Conservation (phyloP, 2,797 vertebrate species). For the Neosilurus mollespiculum region DNA sequence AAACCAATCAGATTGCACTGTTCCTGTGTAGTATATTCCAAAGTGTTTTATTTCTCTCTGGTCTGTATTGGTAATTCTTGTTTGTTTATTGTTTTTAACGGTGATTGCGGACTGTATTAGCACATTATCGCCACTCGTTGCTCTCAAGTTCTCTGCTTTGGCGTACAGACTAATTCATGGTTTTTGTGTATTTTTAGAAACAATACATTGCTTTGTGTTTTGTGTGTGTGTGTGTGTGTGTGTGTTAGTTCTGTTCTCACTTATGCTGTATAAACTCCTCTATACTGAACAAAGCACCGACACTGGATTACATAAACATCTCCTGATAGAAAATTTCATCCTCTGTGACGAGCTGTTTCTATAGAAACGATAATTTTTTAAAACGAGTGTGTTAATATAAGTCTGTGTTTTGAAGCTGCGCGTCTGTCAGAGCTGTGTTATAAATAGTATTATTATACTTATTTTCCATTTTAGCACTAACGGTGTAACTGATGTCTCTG, state of each 20-base stretch:
- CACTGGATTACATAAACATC: not conserved
- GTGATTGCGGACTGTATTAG: no score
- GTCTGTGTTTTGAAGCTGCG: not conserved
- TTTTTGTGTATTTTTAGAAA: no score
- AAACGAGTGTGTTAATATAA: not conserved
- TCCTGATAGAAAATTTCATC: not conserved
- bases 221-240: no score
- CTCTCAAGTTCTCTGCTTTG: no score
- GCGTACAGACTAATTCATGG: no score
- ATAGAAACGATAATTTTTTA: not conserved
- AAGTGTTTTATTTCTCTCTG: not conserved
- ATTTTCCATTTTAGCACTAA: not conserved
- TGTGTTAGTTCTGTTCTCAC: no score
- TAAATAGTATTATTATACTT: not conserved
- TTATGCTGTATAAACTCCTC: not conserved
- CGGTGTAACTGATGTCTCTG: not conserved
- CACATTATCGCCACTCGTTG: no score
- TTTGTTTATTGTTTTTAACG: no score
- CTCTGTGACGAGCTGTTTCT: not conserved
- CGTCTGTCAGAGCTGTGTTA: not conserved
- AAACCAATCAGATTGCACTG: no score
- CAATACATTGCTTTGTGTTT: no score
- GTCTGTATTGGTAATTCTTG: not conserved
- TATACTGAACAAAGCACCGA: not conserved
- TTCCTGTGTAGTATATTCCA: no score